Evolutionary conservation across 2,888 invertebrate species (phyloP), one percentile per base, ranked within the genome.

Genomic region (Plebejus anna): DNA sequence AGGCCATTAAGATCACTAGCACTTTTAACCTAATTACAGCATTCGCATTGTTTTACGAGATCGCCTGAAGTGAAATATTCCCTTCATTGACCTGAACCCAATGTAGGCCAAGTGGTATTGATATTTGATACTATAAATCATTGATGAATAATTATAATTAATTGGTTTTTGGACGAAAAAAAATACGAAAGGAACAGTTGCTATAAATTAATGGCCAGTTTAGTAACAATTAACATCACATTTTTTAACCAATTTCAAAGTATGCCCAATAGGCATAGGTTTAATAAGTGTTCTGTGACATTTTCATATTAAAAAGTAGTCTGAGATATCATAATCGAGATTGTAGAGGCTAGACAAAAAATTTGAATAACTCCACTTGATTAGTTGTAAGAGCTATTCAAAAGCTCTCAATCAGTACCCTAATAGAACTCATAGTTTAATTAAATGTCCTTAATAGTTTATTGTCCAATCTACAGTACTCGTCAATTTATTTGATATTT

Each of bases 1-100:
- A 13, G 28, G 32, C 28, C 73, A 73, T 73, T 73, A 73, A 36
- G 81, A 81, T 78, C 78, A 79, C 78, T 79, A 78, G 80, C 79
- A 76, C 79, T 79, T 84, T 89, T 90, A 88, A 88, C 89, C 90
- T 89, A 87, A 87, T 89, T 89, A 83, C 81, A 80, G 81, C 83
- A 83, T 85, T 86, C 83, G 83, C 83, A 86, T 86, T 85, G 82
- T 84, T 86, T 84, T 85, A 87, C 84, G 83, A 80, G 83, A 81
- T 82, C 81, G 80, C 80, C 82, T 78, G 71, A 75, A 28, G 32
- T 66, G 66, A 66, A 66, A 66, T 36, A 36, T 32, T 36, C 32
- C 32, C 66, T 66, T 13, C 66, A 13, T 36, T 66, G 66, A 66
- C 66, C 66, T 66, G 66, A 61, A 9, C 61, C 16, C 13, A 5